Base-by-base conservation (phyloP, 1,140 invertebrate genomes). In the Neuroterus valhalla region DNA sequence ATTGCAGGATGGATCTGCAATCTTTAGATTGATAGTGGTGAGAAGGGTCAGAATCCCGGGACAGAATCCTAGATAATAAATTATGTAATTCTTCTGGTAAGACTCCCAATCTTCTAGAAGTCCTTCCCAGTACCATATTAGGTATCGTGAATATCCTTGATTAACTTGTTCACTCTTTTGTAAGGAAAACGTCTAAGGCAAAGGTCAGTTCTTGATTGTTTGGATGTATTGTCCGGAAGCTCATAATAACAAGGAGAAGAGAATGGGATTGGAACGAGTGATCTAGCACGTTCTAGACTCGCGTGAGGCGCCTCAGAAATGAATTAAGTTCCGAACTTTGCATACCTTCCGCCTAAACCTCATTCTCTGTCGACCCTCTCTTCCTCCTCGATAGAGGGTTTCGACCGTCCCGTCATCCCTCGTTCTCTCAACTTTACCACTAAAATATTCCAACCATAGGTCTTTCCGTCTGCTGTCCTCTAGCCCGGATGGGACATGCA, bases 311-410 rank as follows among this genome's bases (percentile, higher is more conserved):
- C 85, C 84, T 84, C 75, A 84, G 83, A 86, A 85, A 86, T 86
- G 83, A 86, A 84, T 85, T 84, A 86, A 86, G 83, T 86, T 86
- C 79, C 70, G 75, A 86, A 86, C 82, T 86, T 85, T 85, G 85
- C 83, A 86, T 86, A 84, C 74, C 83, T 84, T 78, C 75, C 82
- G 82, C 78, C 72, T 78, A 73, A 73, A 68, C 73, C 55, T 72
- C 50, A 62, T 77, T 74, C 76, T 66, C 79, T 71, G 67, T 66
- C 70, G 66, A 46, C 62, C 62, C 48, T 75, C 75, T 71, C 70
- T 69, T 52, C 62, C 62, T 55, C 73, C 75, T 71, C 71, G n/a
- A n/a, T 72, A 76, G 66, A 76, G 79, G 74, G 52, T 74, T 52
- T 77, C 71, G 68, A 71, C 78, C 68, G 31, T 69, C 75, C 70